These are phyloP conservation scores for Himantopus leucocephalus DNA, from an alignment of 2,113 vertebrate species.

Conservation along the genomic window DNA sequence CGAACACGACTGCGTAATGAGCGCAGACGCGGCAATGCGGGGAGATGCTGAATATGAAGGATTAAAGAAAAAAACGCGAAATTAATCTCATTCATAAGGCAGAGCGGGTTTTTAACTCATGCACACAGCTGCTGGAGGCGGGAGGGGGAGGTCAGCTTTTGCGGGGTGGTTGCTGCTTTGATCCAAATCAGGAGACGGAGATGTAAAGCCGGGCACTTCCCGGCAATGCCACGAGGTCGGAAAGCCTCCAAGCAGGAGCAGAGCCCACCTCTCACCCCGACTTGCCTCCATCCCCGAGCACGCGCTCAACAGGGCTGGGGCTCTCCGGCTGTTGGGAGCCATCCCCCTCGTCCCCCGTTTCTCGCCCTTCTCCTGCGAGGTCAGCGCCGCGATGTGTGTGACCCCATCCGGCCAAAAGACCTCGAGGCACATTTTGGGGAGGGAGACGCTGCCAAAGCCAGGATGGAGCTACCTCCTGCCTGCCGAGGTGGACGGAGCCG, in stretches of 20 bases:
- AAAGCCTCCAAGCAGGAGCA: not conserved
- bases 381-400: accelerated
- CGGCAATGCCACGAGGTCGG: not conserved
- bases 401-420: not conserved
- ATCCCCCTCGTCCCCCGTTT: accelerated
- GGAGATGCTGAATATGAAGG: conserved; percentile 4
- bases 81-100: conserved; percentile 48
- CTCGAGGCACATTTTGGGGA: not conserved
- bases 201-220: not conserved
- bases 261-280: not conserved
- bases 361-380: accelerated
- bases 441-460: not conserved
- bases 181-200: conserved; percentile 6
- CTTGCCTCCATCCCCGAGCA: not conserved
- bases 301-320: not conserved
- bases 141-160: not conserved
- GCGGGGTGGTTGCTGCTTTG: not conserved
- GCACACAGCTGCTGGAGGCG: not conserved
- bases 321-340: not conserved
- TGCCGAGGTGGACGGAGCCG: accelerated
- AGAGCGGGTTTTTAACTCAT: not conserved
- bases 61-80: conserved; percentile 42
- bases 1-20: not conserved
- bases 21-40: not conserved
- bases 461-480: not conserved